Conservation (phyloP, 2,113 vertebrate genomes). For the Apus apus region DNA sequence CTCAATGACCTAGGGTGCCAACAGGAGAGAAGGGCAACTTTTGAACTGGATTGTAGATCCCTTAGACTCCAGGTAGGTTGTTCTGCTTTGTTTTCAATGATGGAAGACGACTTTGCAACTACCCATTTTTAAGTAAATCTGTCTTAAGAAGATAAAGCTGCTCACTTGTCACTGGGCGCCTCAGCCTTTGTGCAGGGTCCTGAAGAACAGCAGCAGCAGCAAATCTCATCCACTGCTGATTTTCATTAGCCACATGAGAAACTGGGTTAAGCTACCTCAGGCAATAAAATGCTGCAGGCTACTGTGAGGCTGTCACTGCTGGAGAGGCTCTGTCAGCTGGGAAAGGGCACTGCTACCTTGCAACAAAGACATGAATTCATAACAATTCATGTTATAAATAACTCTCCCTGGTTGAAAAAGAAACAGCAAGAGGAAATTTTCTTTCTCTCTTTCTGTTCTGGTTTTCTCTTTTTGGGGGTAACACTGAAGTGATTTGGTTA, state of each 20-base stretch:
- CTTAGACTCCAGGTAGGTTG: background rate
- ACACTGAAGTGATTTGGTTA: background rate
- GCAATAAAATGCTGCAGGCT: background rate
- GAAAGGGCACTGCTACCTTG: background rate
- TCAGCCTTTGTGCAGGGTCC: background rate
- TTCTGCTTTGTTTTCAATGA: background rate
- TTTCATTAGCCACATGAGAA: slow-evolving; percentile 8
- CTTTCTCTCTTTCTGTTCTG: background rate
- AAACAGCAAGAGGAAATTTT: background rate
- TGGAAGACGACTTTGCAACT: background rate
- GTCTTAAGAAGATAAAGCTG: background rate
- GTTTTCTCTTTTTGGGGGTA: background rate
- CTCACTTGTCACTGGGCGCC: background rate
- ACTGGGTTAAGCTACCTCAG: slow-evolving; percentile 40
- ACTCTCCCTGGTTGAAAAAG: fast-evolving
- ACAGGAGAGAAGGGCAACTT: background rate
- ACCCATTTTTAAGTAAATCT: background rate
- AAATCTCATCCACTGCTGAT: background rate
- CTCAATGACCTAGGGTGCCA: background rate
- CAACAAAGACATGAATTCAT: background rate
- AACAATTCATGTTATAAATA: background rate
- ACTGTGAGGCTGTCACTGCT: background rate
- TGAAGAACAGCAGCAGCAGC: background rate
- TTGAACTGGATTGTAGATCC: background rate
- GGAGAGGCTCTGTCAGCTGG: background rate